Evolutionary conservation across 53 echinoderm and acorn worm genomes (phyloP), one percentile per base, ranked within the genome.

Genomic region (Zoroaster sp.): DNA sequence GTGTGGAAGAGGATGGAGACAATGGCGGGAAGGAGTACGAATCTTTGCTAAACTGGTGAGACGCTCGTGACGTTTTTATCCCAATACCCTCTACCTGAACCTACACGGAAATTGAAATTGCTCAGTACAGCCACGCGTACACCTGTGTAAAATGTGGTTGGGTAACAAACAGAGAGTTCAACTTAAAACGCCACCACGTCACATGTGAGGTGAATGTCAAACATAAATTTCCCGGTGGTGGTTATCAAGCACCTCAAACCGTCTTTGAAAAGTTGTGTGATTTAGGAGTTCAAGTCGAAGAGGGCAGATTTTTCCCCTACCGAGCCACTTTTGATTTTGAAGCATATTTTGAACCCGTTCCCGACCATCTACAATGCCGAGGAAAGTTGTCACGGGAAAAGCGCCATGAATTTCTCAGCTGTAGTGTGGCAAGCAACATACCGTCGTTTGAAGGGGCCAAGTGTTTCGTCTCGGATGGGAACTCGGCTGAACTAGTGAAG

Each of bases 391-490:
- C 28, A 7, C 45, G 78, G 49, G 90, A 87, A 63, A 79, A 47
- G 20, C 72, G 59, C 9, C 91, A 94, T 40, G 47, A 69, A 14
- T 83, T 86, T 0, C 55, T 88, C 0, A 90, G 93, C 49, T 49
- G 78, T 37, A 90, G 87, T 37, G 65, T 93, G 8, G 87, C 87
- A 10, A 90, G 90, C 40, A 93, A 93, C 46, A 90, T 93, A 1
- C 87, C 85, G 6, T 66, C 18, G 10, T 81, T 72, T 14, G 74
- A 93, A 40, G 33, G 4, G 2, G 40, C 82, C 1, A 49, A 46
- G 5, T 81, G 90, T 20, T 81, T 87, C n/a, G 73, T 93, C 23
- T 69, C 88, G 17, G 74, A 90, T 12, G 90, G 93, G 9, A 32
- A 90, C 39, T 41, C 35, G 9, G 11, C 75, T 12, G 33, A 41